Evolutionary conservation across 2,797 vertebrate species (phyloP), one percentile per base, ranked within the genome.

Genomic region (Euphonia xanthogaster): DNA sequence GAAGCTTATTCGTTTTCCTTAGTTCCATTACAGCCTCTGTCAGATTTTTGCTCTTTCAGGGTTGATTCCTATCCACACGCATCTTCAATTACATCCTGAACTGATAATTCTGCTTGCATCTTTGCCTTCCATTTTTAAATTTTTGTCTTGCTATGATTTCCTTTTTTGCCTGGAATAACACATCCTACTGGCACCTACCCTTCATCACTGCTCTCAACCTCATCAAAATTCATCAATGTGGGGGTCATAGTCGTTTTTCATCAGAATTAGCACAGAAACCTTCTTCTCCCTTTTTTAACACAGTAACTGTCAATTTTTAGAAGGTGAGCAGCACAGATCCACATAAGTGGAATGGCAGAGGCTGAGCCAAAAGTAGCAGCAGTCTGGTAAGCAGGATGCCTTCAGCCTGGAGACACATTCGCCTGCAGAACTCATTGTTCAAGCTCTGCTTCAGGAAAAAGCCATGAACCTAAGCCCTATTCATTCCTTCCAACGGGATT

Each of bases 321-420:
- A 76, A 94, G 95, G 85, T 84, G 35, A 91, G 45, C 76, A 63
- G 85, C 72, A 86, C 79, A 90, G 62, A 91, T 81, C 62, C 66
- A 90, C 88, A 78, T 31, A 90, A 70, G 70, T 81, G 70, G 76
- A 95, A 94, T 72, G 73, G 82, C 60, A 91, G 14, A 78, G 82
- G 54, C 86, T 92, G 85, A 91, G 90, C 76, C 93, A 86, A 88
- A 96, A 94, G 82, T 42, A 93, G 96, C 77, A 94, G 76, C 76
- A 86, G 76, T 50, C 53, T 86, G 85, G 63, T 68, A 93, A 57
- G 90, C 66, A 81, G 70, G 55, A 93, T 81, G 60, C 33, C 23
- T 93, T 80, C 62, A 93, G 73, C 70, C 66, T 91, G 62, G 63
- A 93, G 93, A 76, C 79, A 84, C 45, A 62, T 24, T 72, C 1